phyloP scores from a whole-genome alignment of 1,140 invertebrate genomes.

The Papilio glaucus region DNA sequence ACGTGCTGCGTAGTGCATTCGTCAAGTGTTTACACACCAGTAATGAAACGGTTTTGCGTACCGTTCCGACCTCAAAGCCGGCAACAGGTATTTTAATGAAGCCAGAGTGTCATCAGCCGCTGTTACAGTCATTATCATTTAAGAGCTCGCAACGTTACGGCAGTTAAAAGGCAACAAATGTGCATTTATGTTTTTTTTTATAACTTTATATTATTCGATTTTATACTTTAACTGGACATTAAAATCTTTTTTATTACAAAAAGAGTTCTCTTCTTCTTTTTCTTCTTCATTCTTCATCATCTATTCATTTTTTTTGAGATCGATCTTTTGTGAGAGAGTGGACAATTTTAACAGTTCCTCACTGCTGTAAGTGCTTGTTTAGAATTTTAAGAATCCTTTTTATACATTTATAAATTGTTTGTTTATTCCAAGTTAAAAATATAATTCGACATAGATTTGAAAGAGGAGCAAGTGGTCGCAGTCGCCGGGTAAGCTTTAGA shows the following conservation, averaged over 20 bases:
- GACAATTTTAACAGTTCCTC: neutral
- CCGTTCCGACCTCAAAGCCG: conserved; percentile 16
- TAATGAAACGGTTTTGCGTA: neutral
- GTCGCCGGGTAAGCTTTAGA: conserved; percentile 25
- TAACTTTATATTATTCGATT: no score
- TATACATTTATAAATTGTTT: neutral
- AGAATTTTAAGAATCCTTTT: neutral
- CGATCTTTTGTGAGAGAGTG: neutral
- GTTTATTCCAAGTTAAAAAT: conserved; percentile 1
- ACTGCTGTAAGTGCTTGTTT: neutral
- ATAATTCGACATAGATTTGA: conserved; percentile 23
- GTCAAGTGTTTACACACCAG: conserved; percentile 22
- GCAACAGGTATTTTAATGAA: conserved; percentile 30
- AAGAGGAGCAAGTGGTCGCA: conserved; percentile 39
- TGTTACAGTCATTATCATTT: conserved; percentile 18
- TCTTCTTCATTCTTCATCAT: no score
- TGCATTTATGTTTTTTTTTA: neutral
- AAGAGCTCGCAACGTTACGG: conserved; percentile 3
- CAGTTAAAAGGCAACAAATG: neutral
- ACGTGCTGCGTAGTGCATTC: neutral
- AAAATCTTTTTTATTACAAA: no score
- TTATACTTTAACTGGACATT: no score
- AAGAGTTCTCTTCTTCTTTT: no score
- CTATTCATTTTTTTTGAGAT: no score
- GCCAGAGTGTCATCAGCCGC: conserved; percentile 10